Evolutionary conservation across 2,113 vertebrate species (phyloP), one percentile per base, ranked within the genome.

Genomic region (Catharus bicknelli): DNA sequence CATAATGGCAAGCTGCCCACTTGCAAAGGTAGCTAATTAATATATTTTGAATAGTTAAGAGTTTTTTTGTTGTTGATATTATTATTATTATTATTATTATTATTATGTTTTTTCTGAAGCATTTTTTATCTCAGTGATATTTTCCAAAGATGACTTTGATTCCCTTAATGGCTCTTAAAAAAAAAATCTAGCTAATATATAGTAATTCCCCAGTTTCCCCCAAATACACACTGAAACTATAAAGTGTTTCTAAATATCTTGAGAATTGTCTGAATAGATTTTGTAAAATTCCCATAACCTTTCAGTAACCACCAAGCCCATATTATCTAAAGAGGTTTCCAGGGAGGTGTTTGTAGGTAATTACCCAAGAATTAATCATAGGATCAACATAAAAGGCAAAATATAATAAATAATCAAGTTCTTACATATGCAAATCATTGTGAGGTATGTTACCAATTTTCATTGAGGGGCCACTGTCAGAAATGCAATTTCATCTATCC

Each of bases 401-500:
- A 79, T 47, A 87, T 58, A 92, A 94, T 94, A 92, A 95, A 85
- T 91, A 90, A 92, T 82, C 64, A 72, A 78, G 74, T 92, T 96
- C 79, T 94, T 96, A 86, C 83, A 50, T 66, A 25, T 48, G 51
- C 89, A 94, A 91, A 95, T 94, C 96, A 92, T 90, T 88, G 88
- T 91, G 95, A 97, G 96, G 96, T 95, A 94, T 84, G 93, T 93
- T 94, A 90, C 93, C 94, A 94, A 88, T 96, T 89, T 93, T 94
- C 78, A 92, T 82, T 94, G 95, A 87, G 91, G 93, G 95, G 63
- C 95, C 96, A 95, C 96, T 97, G 97, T 97, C 97, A 97, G 92
- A 93, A 91, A 96, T 69, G 95, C 84, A 95, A 95, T 97, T 97
- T 96, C 96, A 96, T 96, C 96, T 78, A 81, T 94, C 97, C 97